Evolutionary conservation across 1,140 invertebrate species (phyloP).

Genomic region (Bombus confusus): DNA sequence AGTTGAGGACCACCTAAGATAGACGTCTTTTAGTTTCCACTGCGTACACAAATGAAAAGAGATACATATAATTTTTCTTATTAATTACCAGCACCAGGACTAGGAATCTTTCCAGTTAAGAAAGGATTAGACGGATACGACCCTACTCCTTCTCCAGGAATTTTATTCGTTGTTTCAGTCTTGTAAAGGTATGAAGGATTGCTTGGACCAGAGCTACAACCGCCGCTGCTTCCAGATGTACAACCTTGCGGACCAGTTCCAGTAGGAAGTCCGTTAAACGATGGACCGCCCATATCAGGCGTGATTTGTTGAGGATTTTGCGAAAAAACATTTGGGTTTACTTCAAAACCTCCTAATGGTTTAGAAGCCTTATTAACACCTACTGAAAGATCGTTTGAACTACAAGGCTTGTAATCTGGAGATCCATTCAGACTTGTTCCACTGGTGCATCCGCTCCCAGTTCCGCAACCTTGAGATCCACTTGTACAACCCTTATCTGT

Average conservation of each 20-base stretch:
- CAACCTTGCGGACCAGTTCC: not conserved
- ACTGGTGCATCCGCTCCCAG: not conserved
- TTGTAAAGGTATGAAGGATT: not conserved
- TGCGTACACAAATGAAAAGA: too few relatives aligned
- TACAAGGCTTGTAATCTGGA: not conserved
- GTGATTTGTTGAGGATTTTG: not conserved
- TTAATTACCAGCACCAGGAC: slow-evolving; percentile 1
- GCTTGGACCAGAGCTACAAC: not conserved
- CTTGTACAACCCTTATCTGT: not conserved
- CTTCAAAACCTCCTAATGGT: not conserved
- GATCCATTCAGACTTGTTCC: not conserved
- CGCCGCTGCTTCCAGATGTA: not conserved
- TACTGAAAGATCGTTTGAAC: not conserved
- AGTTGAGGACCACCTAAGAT: not conserved
- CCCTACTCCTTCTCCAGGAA: not conserved
- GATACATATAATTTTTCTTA: not conserved
- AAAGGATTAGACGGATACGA: slow-evolving; percentile 4
- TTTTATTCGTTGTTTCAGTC: not conserved
- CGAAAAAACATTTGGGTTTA: not conserved
- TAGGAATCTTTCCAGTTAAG: slow-evolving; percentile 8
- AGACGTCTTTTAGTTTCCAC: not conserved
- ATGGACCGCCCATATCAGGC: not conserved
- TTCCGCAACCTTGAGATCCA: not conserved
- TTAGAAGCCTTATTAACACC: not conserved
- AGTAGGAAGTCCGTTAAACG: not conserved